phyloP scores from a whole-genome alignment of 2,888 invertebrate species.

The Geophilus truncorum region DNA sequence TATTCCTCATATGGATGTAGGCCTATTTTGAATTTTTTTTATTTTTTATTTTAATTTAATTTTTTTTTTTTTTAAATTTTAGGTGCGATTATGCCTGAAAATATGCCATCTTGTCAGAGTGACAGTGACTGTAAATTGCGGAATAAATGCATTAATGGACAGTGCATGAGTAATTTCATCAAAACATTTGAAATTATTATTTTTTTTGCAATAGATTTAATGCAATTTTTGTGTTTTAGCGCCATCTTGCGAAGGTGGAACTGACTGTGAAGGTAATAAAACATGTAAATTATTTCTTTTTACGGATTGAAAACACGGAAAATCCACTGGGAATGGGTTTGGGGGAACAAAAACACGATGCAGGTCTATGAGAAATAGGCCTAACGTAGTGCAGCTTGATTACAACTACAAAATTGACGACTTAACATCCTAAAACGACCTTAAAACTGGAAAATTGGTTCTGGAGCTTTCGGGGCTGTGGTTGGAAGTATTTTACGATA shows the following conservation, averaged over 20 bases:
- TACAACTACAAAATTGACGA: background rate
- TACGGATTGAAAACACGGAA: background rate
- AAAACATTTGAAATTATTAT: background rate
- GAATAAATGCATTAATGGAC: slow-evolving; percentile 35
- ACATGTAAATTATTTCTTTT: background rate
- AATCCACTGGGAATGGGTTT: too few relatives aligned
- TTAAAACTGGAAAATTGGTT: background rate
- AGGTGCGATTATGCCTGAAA: slow-evolving; percentile 15
- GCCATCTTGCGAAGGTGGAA: background rate
- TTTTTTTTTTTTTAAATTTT: background rate
- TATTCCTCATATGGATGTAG: slow-evolving; percentile 55
- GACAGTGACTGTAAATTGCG: slow-evolving; percentile 34
- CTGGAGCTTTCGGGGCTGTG: background rate
- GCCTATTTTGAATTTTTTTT: background rate
- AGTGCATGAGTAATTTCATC: slow-evolving; percentile 36
- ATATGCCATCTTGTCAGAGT: slow-evolving; percentile 28
- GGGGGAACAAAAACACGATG: background rate
- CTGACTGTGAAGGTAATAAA: background rate
- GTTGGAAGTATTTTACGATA: background rate
- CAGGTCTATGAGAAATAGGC: background rate
- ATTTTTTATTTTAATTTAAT: background rate
- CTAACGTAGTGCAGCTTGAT: background rate
- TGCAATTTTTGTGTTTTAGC: background rate
- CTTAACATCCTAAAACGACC: background rate
- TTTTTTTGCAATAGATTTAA: too few relatives aligned